Percentiles rank a stretch among this genome's conserved stretches.
Conservation (phyloP, 2,888 invertebrate species). For the Alitta virens region DNA sequence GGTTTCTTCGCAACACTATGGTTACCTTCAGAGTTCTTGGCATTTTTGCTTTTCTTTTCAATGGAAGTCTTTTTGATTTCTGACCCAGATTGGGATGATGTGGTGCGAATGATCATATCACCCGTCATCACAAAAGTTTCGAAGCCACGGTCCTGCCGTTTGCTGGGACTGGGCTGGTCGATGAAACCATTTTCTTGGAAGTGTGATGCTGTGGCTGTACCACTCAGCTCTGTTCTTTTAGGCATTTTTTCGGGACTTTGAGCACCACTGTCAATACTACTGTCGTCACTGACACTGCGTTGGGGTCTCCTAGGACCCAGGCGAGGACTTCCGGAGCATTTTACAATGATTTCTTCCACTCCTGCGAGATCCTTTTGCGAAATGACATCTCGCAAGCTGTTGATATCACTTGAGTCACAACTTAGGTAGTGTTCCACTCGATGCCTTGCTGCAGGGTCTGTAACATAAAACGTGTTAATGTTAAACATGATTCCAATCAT, state of each 20-base stretch:
- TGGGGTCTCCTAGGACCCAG: constrained; percentile 4
- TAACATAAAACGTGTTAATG: background rate
- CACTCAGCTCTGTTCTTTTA: constrained; percentile 1
- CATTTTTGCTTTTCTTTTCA: background rate
- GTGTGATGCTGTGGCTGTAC: constrained; percentile 1
- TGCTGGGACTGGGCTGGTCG: background rate
- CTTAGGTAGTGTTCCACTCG: constrained; percentile 14
- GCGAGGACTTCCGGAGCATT: constrained; percentile 11
- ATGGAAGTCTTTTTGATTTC: background rate
- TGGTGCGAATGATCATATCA: constrained; percentile 89
- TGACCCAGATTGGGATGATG: constrained; percentile 47
- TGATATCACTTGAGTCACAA: constrained; percentile 16
- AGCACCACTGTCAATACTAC: background rate
- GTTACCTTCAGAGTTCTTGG: background rate
- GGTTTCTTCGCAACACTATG: background rate
- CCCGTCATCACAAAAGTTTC: constrained; percentile 91
- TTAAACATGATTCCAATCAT: too few relatives aligned
- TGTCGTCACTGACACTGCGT: constrained; percentile 1
- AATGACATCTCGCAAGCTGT: constrained; percentile 15
- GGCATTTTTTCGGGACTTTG: constrained; percentile 3
- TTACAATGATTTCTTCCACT: constrained; percentile 19
- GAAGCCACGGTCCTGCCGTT: constrained; percentile 38
- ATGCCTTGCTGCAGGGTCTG: constrained; percentile 4
- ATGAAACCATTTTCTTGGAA: constrained; percentile 15
- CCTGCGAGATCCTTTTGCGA: constrained; percentile 16